Conservation (phyloP, 2,797 vertebrate genomes). For the Sarcophilus harrisii region DNA sequence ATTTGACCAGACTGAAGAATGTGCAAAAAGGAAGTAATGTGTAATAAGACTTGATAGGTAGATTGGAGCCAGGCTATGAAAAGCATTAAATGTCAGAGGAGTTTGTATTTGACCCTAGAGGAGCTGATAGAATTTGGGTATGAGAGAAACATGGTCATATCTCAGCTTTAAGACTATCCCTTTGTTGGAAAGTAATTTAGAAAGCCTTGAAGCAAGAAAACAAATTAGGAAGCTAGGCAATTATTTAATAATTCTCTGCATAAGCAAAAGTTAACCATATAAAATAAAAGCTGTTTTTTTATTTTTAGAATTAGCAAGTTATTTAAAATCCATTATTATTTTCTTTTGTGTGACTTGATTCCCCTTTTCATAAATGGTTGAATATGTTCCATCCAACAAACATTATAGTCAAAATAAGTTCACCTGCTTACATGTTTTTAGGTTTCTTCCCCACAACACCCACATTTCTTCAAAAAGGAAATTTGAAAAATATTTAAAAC, state of each 20-base stretch:
- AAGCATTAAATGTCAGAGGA: background rate
- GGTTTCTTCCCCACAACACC: slow-evolving; percentile 1
- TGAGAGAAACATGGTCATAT: background rate
- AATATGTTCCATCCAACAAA: background rate
- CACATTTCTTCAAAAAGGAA: background rate
- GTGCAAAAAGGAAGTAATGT: background rate
- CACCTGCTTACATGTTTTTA: slow-evolving; percentile 16
- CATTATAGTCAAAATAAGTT: slow-evolving; percentile 10
- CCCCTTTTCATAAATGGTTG: slow-evolving; percentile 27
- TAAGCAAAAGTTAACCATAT: too few species aligned
- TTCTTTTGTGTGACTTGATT: background rate
- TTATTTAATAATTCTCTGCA: background rate
- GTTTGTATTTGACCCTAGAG: background rate
- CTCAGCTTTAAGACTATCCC: background rate
- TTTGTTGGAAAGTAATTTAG: background rate
- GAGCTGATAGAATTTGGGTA: background rate
- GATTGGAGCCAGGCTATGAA: background rate
- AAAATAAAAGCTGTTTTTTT: too few species aligned
- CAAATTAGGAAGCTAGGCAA: background rate
- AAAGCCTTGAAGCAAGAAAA: background rate
- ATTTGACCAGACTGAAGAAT: background rate
- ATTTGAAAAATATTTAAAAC: background rate
- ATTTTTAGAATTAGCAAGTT: background rate
- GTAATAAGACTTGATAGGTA: background rate
- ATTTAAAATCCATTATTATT: background rate